A percentile compares a stretch with the other conserved stretches of the same genome.
phyloP scores from a whole-genome alignment of 2,888 invertebrate genomes.

The Oscheius myriophilus region DNA sequence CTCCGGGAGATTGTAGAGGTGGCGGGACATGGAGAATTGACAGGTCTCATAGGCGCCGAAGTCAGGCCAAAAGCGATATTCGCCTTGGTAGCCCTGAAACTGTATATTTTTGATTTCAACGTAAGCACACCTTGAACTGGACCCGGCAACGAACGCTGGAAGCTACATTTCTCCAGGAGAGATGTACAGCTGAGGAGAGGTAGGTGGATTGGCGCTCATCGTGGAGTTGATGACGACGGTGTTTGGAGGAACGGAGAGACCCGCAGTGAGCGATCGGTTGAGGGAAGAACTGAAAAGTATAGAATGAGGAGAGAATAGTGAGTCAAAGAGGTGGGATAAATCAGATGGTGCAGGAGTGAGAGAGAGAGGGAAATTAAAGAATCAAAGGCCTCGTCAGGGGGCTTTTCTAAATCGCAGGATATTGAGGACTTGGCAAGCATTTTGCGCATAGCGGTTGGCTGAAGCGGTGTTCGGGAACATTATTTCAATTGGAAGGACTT shows the following conservation, averaged over 20 bases:
- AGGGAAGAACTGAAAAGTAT: constrained; percentile 51
- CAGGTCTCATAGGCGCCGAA: constrained; percentile 66
- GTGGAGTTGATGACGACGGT: constrained; percentile 22
- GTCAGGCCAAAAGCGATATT: constrained; percentile 66
- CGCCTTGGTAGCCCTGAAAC: constrained; percentile 62
- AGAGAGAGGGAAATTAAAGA: too few species aligned
- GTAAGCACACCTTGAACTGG: constrained; percentile 34
- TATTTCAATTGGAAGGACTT: too few species aligned
- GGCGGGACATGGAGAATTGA: constrained; percentile 58
- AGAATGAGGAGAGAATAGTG: not conserved
- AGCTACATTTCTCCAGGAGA: constrained; percentile 37
- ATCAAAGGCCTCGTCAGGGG: too few species aligned
- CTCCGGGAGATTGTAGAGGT: constrained; percentile 55
- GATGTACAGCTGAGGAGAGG: constrained; percentile 20
- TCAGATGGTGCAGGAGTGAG: too few species aligned
- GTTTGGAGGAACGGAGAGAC: constrained; percentile 43
- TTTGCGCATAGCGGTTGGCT: too few species aligned
- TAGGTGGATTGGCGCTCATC: constrained; percentile 24
- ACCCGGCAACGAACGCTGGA: constrained; percentile 36
- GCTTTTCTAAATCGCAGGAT: too few species aligned
- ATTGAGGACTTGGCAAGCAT: too few species aligned
- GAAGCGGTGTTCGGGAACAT: too few species aligned
- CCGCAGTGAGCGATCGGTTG: constrained; percentile 57
- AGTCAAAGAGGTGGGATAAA: too few species aligned
- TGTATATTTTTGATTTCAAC: not conserved